Evolutionary conservation across 2,113 vertebrate species (phyloP).

Genomic region (Zapus hudsonius): DNA sequence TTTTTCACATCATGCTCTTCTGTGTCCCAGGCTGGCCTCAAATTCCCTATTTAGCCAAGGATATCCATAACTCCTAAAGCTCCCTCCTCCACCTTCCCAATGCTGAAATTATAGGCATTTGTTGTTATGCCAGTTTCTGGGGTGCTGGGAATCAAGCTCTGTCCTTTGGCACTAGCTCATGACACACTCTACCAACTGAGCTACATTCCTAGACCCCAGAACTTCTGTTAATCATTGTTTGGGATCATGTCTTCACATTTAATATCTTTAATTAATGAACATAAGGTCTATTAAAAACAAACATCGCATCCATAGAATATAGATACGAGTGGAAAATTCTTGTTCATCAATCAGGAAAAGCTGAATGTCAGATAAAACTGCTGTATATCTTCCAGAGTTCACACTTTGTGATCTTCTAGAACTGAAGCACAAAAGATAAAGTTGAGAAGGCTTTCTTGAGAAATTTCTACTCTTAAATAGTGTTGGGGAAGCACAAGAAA

Average conservation of each 20-base stretch:
- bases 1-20: no score
- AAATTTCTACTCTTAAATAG: constrained; percentile 67
- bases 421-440: constrained; percentile 69
- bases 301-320: not conserved
- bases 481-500: constrained; percentile 56
- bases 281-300: constrained; percentile 43
- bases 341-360: not conserved
- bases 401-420: constrained; percentile 73
- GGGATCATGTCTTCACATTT: constrained; percentile 18
- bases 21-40: no score
- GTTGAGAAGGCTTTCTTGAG: constrained; percentile 41
- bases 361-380: constrained; percentile 70
- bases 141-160: no score
- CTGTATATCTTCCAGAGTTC: constrained; percentile 74
- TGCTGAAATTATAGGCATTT: no score
- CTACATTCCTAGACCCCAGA: not conserved
- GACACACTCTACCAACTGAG: no score
- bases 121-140: no score
- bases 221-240: constrained; percentile 32
- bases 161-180: no score
- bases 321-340: not conserved
- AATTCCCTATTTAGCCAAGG: no score
- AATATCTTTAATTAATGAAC: constrained; percentile 60
- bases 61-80: no score
- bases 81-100: no score